These are phyloP conservation scores for Agrotis exclamationis DNA, from an alignment of 2,888 invertebrate genomes.

Conservation along the genomic window DNA sequence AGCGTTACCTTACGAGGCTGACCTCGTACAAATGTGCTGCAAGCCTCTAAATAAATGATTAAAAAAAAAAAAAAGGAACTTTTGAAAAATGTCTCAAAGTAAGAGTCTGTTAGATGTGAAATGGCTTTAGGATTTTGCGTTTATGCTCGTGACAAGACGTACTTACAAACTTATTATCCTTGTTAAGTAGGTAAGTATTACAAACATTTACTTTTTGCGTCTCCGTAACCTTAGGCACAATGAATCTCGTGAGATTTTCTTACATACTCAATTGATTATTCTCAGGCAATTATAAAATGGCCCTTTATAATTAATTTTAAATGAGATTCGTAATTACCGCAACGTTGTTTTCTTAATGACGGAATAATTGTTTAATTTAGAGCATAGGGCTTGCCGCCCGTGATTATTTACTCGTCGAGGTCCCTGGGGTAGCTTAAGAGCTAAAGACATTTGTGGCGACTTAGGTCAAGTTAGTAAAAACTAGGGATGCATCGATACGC, in stretches of 20 bases:
- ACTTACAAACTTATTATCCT: slow-evolving; percentile 33
- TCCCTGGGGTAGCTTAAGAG: slow-evolving; percentile 37
- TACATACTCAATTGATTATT: slow-evolving; percentile 47
- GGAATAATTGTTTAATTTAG: slow-evolving; percentile 56
- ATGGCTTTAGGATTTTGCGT: not conserved
- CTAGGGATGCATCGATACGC: no score
- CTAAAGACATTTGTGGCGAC: slow-evolving; percentile 44
- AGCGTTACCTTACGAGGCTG: no score
- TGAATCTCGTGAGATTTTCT: slow-evolving; percentile 60
- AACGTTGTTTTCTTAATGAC: slow-evolving; percentile 53
- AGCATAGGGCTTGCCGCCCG: slow-evolving; percentile 15
- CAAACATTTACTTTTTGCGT: slow-evolving; percentile 45
- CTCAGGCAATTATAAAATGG: slow-evolving; percentile 47
- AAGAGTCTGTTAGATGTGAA: not conserved
- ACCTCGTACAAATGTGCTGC: no score
- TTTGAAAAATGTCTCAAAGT: not conserved
- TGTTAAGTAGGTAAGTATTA: slow-evolving; percentile 14
- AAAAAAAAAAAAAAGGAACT: no score
- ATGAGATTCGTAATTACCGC: slow-evolving; percentile 47
- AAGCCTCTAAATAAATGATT: no score
- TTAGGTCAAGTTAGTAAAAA: slow-evolving; percentile 28
- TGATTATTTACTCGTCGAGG: slow-evolving; percentile 41
- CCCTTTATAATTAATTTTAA: slow-evolving; percentile 55
- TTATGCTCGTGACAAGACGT: not conserved
- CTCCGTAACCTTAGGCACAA: slow-evolving; percentile 51